Evolutionary conservation across 2,797 vertebrate genomes (phyloP), one percentile per base, ranked within the genome.

Genomic region (Perodicticus potto): DNA sequence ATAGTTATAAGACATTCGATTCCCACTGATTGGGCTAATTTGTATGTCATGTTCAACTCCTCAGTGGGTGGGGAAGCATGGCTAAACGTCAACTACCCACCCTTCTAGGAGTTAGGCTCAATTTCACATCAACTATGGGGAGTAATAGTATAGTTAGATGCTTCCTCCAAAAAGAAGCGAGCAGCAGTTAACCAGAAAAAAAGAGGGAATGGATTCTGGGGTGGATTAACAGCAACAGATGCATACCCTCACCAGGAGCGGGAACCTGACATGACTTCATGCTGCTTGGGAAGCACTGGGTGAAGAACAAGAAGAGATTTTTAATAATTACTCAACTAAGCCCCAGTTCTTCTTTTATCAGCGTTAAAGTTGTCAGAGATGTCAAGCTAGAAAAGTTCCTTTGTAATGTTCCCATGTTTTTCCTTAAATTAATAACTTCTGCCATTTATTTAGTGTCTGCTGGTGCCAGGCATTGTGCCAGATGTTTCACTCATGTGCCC

Each of bases 381-480:
- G 19, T 89, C 89, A 94, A 80, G n/a, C 29, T 96, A 34, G 57
- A 74, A 57, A 72, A 45, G 8, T 86, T 73, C 22, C 29, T 93
- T 73, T 73, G 40, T 80, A 45, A 91, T 74, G 16, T 57, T 73
- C 20, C 40, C 12, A 20, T 61, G 32, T 43, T 94, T 92, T 92
- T 59, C 43, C 72, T 85, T 81, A 74, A 83, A 72, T 94, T 87
- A 93, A 96, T 96, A 74, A 81, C 63, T 43, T 69, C 49, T 86
- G 57, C 22, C n/a, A 73, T 55, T 57, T 83, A 86, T 45, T 82
- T 40, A 72, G n/a, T 67, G 27, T 57, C 67, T 63, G 10, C 29
- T 73, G 3, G 7, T 78, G 8, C 45, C 72, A 83, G 45, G 5
- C 5, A 57, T 65, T 70, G 16, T 53, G 37, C 69, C 81, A 78